Percentiles rank a stretch among this genome's conserved stretches.
Evolutionary conservation across 1,140 invertebrate genomes (phyloP).

Genomic region (Caerostris darwini): DNA sequence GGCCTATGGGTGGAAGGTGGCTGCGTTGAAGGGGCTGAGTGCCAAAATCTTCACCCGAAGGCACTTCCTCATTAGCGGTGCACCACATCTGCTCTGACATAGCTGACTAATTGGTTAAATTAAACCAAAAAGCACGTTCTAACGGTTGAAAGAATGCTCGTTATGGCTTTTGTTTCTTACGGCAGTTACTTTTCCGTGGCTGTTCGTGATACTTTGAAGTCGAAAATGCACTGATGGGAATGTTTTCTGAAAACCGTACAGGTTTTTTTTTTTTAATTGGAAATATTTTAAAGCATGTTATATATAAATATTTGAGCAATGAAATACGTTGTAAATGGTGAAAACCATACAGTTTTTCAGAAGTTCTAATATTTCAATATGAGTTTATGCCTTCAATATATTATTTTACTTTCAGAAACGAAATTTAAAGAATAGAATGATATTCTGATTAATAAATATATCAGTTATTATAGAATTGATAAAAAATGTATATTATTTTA

Average conservation of each 20-base stretch:
- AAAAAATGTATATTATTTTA: too few relatives aligned
- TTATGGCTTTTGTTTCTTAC: conserved; percentile 6
- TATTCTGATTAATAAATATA: too few relatives aligned
- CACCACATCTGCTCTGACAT: conserved; percentile 50
- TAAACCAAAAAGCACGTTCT: conserved; percentile 66
- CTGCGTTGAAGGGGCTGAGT: neutral
- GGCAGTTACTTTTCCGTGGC: neutral
- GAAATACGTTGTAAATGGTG: too few relatives aligned
- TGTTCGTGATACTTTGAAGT: neutral
- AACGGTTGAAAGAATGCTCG: conserved; percentile 32
- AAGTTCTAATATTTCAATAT: too few relatives aligned
- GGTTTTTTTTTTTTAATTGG: neutral
- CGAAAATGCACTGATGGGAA: neutral
- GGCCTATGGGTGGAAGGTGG: neutral
- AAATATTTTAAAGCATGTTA: too few relatives aligned
- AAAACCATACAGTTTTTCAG: too few relatives aligned
- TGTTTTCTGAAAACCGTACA: neutral
- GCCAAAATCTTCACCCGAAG: conserved; percentile 18
- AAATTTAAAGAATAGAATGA: too few relatives aligned
- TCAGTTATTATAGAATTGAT: too few relatives aligned
- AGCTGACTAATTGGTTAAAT: conserved; percentile 65
- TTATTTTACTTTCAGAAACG: too few relatives aligned
- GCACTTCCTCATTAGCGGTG: conserved; percentile 59
- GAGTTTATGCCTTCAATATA: too few relatives aligned
- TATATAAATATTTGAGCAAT: too few relatives aligned